phyloP scores from a whole-genome alignment of 2,797 vertebrate genomes.

The Crypturellus tataupa region DNA sequence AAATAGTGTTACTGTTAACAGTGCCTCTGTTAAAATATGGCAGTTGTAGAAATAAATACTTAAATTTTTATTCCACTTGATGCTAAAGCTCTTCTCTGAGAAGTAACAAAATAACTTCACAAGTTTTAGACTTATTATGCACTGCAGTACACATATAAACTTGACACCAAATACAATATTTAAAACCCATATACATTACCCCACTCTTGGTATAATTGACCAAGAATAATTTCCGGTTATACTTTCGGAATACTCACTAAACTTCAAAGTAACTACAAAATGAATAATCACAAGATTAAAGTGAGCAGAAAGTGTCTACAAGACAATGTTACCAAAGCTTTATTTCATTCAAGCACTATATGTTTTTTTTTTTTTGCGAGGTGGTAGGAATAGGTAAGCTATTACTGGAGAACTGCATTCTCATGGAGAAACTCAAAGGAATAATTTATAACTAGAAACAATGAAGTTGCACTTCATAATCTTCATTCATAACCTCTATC shows the following conservation, averaged over 20 bases:
- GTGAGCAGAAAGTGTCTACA: neutral
- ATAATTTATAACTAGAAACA: neutral
- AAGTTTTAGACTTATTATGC: neutral
- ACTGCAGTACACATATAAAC: neutral
- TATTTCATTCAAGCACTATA: neutral
- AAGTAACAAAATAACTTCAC: neutral
- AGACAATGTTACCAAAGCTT: neutral
- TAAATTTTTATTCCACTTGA: neutral
- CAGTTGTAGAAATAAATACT: neutral
- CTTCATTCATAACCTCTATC: neutral
- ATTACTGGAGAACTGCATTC: rapidly evolving
- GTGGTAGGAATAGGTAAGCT: neutral
- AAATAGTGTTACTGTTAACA: neutral
- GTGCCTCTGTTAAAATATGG: neutral
- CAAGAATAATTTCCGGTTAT: neutral
- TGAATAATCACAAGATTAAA: neutral
- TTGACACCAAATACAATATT: neutral
- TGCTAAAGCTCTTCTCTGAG: neutral
- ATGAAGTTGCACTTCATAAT: neutral
- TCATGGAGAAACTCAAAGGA: neutral
- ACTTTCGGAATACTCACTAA: neutral
- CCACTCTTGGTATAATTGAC: neutral
- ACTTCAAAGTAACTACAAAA: neutral
- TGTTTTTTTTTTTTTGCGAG: neutral
- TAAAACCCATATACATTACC: neutral